A percentile compares a stretch with the other conserved stretches of the same genome.
These are phyloP conservation scores for Melinaea marsaeus DNA, from an alignment of 2,888 invertebrate genomes.

Conservation along the genomic window DNA sequence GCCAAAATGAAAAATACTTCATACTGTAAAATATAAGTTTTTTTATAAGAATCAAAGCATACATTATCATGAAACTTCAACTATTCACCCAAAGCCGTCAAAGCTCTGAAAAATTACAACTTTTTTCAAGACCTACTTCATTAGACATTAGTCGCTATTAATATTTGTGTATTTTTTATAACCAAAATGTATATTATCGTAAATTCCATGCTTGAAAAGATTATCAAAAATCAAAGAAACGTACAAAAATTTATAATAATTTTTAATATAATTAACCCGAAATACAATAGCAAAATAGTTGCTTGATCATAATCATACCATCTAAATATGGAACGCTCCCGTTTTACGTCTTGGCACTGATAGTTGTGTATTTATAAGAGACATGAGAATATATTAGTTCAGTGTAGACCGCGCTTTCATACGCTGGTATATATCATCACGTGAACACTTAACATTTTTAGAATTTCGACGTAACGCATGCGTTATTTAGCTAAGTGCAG, in stretches of 20 bases:
- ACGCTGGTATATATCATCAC: constrained; percentile 36
- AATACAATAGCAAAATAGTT: constrained; percentile 1
- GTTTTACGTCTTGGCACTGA: constrained; percentile 58
- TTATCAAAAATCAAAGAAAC: not conserved
- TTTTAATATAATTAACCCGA: not conserved
- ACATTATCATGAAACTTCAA: too few species aligned
- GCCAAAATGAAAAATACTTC: too few species aligned
- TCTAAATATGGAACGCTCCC: constrained; percentile 47
- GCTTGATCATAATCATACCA: constrained; percentile 19
- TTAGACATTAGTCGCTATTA: too few species aligned
- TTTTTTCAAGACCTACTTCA: too few species aligned
- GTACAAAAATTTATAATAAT: not conserved
- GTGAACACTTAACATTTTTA: constrained; percentile 37
- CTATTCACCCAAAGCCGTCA: too few species aligned
- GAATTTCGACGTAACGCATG: constrained; percentile 43
- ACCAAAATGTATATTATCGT: too few species aligned
- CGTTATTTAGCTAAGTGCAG: constrained; percentile 52
- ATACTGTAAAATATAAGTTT: too few species aligned
- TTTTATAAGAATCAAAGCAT: too few species aligned
- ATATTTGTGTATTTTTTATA: too few species aligned
- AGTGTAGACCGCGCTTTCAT: constrained; percentile 50
- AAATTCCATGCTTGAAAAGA: not conserved
- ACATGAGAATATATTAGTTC: constrained; percentile 55
- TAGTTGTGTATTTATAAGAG: constrained; percentile 65
- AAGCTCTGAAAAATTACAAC: too few species aligned